phyloP scores from a whole-genome alignment of 2,113 vertebrate genomes.

The Xiphophorus hellerii region DNA sequence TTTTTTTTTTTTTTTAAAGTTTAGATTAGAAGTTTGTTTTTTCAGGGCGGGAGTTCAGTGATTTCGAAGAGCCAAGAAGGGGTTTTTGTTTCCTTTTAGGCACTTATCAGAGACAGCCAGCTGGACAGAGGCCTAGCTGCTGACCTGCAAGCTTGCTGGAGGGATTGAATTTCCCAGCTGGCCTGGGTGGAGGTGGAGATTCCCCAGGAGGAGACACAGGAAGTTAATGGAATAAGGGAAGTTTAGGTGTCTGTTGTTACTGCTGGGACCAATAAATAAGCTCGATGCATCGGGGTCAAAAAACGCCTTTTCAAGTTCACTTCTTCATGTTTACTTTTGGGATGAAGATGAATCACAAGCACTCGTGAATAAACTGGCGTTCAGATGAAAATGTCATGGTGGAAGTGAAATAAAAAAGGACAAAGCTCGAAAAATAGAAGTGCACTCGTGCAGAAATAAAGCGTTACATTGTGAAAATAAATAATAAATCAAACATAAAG shows the following conservation, averaged over 20 bases:
- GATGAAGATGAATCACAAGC: neutral
- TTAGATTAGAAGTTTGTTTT: neutral
- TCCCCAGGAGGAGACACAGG: neutral
- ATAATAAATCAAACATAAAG: conserved; percentile 3
- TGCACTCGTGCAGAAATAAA: conserved; percentile 14
- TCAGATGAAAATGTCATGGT: conserved; percentile 38
- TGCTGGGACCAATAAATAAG: neutral
- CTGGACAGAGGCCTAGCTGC: neutral
- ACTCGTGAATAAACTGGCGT: neutral
- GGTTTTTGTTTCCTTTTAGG: neutral
- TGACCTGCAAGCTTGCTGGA: conserved; percentile 3
- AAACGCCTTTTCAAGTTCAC: neutral
- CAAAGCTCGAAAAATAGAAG: neutral
- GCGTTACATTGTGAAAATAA: conserved; percentile 22
- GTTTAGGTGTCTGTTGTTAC: neutral
- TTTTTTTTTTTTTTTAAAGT: neutral
- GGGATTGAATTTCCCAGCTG: neutral
- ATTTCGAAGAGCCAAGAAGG: neutral
- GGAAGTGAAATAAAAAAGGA: neutral
- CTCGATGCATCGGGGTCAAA: neutral
- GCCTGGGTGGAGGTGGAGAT: neutral
- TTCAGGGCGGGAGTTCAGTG: neutral
- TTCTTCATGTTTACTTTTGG: neutral
- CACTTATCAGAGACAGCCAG: neutral
- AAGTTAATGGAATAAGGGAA: neutral